Base-by-base conservation (phyloP, 1,140 invertebrate species). In the Macrostomum lignano region DNA sequence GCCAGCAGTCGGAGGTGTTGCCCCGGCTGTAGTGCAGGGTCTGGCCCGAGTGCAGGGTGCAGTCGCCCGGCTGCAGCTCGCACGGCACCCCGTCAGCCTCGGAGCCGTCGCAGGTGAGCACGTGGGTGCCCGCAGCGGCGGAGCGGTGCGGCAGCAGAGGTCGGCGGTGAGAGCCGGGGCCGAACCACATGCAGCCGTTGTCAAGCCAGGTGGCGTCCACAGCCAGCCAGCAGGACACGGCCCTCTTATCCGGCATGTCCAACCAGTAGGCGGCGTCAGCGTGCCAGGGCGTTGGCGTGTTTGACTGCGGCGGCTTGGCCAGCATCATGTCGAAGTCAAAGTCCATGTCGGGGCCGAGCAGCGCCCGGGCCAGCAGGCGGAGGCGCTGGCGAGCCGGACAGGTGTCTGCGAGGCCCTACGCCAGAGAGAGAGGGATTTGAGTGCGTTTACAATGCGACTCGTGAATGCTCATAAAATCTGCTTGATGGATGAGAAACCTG, bases 261-360 rank as follows among this genome's bases (percentile, higher is more conserved):
- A 13, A 35, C 35, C 38, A 31, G 35, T 38, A 39, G 9, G 24
- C 20, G 15, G 31, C 35, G 25, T 38, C 38, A 11, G 22, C 28
- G 13, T 38, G 38, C 24, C 35, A 39, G 9, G 35, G 24, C 7
- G 25, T 39, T 32, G 14, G 23, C 7, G 26, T 36, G 9, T 36
- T 21, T 31, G 15, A n/a, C n/a, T n/a, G n/a, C n/a, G n/a, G n/a
- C n/a, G n/a, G n/a, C n/a, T n/a, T n/a, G n/a, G n/a, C n/a, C n/a
- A n/a, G n/a, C n/a, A n/a, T n/a, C n/a, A n/a, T n/a, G n/a, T n/a
- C n/a, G n/a, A n/a, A n/a, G n/a, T n/a, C n/a, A n/a, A n/a, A n/a
- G n/a, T n/a, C n/a, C n/a, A n/a, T n/a, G n/a, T n/a, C n/a, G n/a
- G n/a, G n/a, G n/a, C n/a, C n/a, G n/a, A n/a, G n/a, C n/a, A n/a